A percentile compares a stretch with the other conserved stretches of the same genome.
These are phyloP conservation scores for Pogoniulus pusillus DNA, from an alignment of 2,797 vertebrate genomes.

Conservation along the genomic window DNA sequence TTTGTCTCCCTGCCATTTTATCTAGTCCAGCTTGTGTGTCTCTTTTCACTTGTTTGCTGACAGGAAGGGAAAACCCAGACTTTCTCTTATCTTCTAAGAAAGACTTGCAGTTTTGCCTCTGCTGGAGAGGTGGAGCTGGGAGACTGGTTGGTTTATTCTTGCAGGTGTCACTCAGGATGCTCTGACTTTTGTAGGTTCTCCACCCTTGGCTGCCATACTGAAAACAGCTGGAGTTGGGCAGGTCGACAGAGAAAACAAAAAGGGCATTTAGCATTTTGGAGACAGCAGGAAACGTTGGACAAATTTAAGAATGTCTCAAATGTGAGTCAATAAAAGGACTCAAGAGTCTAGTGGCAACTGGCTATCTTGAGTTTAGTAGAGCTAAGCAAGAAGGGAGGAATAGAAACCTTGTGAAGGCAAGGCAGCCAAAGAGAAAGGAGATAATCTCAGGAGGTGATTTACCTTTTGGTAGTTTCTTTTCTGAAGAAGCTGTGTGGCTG, in stretches of 20 bases:
- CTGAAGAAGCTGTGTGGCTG: background rate
- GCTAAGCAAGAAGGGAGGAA: background rate
- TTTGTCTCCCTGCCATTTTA: conserved; percentile 24
- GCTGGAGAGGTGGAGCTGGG: background rate
- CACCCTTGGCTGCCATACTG: background rate
- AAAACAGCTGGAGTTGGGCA: background rate
- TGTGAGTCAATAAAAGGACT: background rate
- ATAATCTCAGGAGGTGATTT: background rate
- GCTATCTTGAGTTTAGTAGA: background rate
- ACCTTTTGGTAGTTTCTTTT: background rate
- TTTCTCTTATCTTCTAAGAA: background rate
- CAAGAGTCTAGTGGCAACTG: background rate
- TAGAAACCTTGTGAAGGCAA: background rate
- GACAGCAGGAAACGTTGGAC: background rate
- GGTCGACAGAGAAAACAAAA: background rate
- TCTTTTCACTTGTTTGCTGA: conserved; percentile 6
- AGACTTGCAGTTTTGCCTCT: background rate
- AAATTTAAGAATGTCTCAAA: background rate
- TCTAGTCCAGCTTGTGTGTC: background rate
- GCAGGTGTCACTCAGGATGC: background rate
- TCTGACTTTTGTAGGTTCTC: background rate
- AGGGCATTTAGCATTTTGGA: background rate
- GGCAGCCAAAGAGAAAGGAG: background rate
- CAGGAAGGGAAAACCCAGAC: background rate
- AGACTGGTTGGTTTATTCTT: background rate